A percentile compares a stretch with the other conserved stretches of the same genome.
These are phyloP conservation scores for Echinarachnius parma DNA, from an alignment of 53 echinoderm and acorn worm genomes.

Conservation along the genomic window DNA sequence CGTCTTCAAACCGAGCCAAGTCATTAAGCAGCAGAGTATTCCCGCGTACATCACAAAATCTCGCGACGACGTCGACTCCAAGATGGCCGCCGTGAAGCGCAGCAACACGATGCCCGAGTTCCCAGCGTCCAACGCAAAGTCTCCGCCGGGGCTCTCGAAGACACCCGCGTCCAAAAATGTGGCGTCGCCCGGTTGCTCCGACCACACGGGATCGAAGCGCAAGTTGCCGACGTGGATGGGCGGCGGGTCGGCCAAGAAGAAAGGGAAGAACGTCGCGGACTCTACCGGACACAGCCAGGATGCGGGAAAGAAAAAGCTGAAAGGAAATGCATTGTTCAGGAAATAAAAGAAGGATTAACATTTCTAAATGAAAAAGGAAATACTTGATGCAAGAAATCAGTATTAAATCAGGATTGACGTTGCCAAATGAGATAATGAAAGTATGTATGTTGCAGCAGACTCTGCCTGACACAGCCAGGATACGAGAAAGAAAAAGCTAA, in stretches of 20 bases:
- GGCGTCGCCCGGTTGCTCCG: not conserved
- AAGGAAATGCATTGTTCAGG: constrained; percentile 67
- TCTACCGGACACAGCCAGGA: constrained; percentile 37
- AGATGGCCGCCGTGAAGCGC: constrained; percentile 20
- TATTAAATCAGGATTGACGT: too few species aligned
- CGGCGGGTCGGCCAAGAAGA: constrained; percentile 54
- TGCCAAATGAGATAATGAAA: too few species aligned
- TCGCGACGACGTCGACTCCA: too few species aligned
- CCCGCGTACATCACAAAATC: constrained; percentile 36
- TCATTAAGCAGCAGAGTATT: constrained; percentile 36
- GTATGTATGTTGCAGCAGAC: too few species aligned
- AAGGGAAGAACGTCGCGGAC: constrained; percentile 44
- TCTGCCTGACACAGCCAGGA: too few species aligned
- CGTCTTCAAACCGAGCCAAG: constrained; percentile 6
- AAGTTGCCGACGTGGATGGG: constrained; percentile 63
- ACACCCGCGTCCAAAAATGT: not conserved
- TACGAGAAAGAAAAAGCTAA: too few species aligned
- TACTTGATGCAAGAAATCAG: too few species aligned
- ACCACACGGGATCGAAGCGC: constrained; percentile 46
- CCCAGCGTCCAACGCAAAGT: constrained; percentile 16
- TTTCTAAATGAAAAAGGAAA: too few species aligned
- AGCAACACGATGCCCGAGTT: constrained; percentile 19
- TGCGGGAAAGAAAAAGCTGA: constrained; percentile 55
- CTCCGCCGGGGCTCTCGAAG: not conserved
- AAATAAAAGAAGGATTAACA: too few species aligned